A percentile compares a stretch with the other conserved stretches of the same genome.
phyloP scores from a whole-genome alignment of 2,797 vertebrate species.

The Oryzias dopingdopingensis region DNA sequence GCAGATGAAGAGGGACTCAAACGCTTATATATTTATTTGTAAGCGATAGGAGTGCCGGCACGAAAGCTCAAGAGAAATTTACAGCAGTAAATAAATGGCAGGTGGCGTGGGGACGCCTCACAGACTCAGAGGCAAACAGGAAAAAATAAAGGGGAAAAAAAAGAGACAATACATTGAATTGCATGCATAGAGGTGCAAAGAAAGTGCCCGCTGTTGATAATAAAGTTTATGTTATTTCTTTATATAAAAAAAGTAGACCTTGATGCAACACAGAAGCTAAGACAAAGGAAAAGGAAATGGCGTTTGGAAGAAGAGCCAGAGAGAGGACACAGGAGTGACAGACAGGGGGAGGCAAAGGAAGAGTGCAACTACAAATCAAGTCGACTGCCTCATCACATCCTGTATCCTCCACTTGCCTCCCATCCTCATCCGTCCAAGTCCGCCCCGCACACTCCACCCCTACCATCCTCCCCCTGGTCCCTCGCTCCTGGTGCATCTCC shows the following conservation, averaged over 20 bases:
- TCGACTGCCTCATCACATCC: conserved; percentile 72
- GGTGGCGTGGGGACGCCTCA: not conserved
- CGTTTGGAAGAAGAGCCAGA: conserved; percentile 15
- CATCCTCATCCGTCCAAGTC: conserved; percentile 27
- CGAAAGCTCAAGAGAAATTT: conserved; percentile 36
- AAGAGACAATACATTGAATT: conserved; percentile 27
- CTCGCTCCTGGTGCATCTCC: conserved; percentile 74
- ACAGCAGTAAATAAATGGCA: conserved; percentile 20
- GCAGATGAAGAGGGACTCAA: conserved; percentile 60
- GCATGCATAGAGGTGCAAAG: conserved; percentile 2
- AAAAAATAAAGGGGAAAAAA: conserved; percentile 15
- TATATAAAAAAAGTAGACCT: conserved; percentile 10
- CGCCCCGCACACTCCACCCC: conserved; percentile 46
- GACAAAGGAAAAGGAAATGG: conserved; percentile 14
- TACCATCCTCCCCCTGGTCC: conserved; percentile 52
- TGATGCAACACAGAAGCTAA: not conserved
- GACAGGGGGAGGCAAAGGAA: conserved; percentile 50
- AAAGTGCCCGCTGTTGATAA: conserved; percentile 14
- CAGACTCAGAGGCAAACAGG: conserved; percentile 10
- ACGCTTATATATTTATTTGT: conserved; percentile 39
- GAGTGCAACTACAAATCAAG: conserved; percentile 75
- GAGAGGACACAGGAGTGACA: conserved; percentile 52
- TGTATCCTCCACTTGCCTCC: conserved; percentile 66
- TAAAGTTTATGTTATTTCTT: conserved; percentile 32
- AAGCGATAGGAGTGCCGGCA: conserved; percentile 22